Evolutionary conservation across 1,140 invertebrate genomes (phyloP), one percentile per base, ranked within the genome.

Genomic region (Trichonephila inaurata): DNA sequence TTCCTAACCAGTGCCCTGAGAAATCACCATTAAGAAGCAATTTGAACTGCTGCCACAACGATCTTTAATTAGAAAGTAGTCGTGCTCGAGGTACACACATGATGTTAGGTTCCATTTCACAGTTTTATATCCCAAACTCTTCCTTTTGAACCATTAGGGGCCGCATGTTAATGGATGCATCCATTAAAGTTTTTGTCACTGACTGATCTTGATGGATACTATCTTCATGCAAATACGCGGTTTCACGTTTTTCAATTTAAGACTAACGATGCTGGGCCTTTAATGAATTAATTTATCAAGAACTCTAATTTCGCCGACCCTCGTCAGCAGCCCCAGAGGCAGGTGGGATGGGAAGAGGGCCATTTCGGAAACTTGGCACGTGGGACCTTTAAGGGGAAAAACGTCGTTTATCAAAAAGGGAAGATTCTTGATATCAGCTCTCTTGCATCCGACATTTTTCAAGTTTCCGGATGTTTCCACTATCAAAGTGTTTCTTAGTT

Each of bases 251-350:
- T 90, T 81, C 66, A 90, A 90, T 90, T 90, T 90, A 24, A 72
- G 69, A 18, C 58, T 90, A 90, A 90, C 81, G 89, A 61, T 33
- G 24, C 62, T 81, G 1, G 28, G 72, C 18, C 64, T 44, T 61
- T 72, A 90, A 90, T 90, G 89, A 90, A 90, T 90, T 90, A 90
- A 90, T 90, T 90, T 81, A 81, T 90, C 89, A 90, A 60, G 40
- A 64, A 19, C 89, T 40, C 58, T 40, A 77, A 51, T 58, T 60
- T 58, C 44, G 51, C 82, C 58, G 44, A 85, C 51, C 10, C 2
- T 7, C 21, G 21, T 28, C n/a, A 87, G 60, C 21, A 61, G 24
- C 51, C 51, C 51, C 51, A 51, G 60, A 61, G 19, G 51, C 40
- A 60, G 82, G 82, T 85, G 82, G 44, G 72, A 77, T 14, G 77